These are phyloP conservation scores for Salarias fasciatus DNA, from an alignment of 2,797 vertebrate genomes.

Conservation along the genomic window DNA sequence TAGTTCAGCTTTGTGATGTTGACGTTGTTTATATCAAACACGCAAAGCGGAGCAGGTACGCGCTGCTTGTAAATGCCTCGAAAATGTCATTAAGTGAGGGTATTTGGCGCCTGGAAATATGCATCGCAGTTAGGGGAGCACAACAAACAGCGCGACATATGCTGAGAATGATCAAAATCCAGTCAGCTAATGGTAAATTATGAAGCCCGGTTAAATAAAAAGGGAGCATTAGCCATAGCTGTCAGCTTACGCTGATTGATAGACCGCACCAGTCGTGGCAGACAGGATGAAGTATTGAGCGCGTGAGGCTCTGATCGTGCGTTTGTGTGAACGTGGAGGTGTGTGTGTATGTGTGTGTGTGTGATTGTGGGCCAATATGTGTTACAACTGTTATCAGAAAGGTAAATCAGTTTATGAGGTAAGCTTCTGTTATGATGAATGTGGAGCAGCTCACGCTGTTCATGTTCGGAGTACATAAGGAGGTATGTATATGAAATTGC, in stretches of 20 bases:
- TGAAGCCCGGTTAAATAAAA: conserved; percentile 69
- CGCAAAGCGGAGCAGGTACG: conserved; percentile 13
- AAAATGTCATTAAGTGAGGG: conserved; percentile 39
- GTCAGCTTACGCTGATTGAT: conserved; percentile 73
- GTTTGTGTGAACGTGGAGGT: conserved; percentile 37
- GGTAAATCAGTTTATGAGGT: conserved; percentile 69
- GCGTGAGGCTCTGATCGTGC: conserved; percentile 25
- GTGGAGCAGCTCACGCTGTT: conserved; percentile 41
- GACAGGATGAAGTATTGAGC: conserved; percentile 69
- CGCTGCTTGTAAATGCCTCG: conserved; percentile 21
- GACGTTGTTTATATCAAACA: conserved; percentile 21
- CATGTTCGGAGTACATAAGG: conserved; percentile 39
- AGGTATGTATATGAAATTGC: conserved; percentile 43
- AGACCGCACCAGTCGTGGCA: conserved; percentile 59
- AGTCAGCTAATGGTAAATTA: conserved; percentile 61
- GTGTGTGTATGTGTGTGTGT: conserved; percentile 32
- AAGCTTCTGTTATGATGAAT: conserved; percentile 66
- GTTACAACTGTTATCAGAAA: conserved; percentile 71
- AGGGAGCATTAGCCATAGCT: conserved; percentile 69
- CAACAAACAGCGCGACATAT: conserved; percentile 30
- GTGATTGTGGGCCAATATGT: conserved; percentile 58
- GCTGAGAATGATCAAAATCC: conserved; percentile 48
- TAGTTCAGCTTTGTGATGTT: conserved; percentile 18
- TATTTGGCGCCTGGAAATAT: conserved; percentile 8
- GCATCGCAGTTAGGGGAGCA: conserved; percentile 33